Base-by-base conservation (phyloP, 2,888 invertebrate species). In the Rhabditoides inermis region DNA sequence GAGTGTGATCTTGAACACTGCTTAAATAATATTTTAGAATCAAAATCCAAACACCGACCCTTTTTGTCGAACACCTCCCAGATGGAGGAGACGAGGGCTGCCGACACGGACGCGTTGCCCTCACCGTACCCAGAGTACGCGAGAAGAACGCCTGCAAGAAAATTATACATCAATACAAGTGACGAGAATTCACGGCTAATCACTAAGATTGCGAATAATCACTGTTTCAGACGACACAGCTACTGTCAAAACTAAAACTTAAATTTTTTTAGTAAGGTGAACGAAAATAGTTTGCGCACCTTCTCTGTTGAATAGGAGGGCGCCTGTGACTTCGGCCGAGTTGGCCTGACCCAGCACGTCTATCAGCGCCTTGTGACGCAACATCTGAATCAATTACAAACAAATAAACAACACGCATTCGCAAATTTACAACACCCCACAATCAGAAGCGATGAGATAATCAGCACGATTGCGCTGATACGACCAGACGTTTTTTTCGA, bases 301-400 rank as follows among this genome's bases (percentile, higher is more conserved):
- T 40, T 64, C 64, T 39, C 58, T 52, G 41, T 61, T 62, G 56
- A 63, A 62, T 7, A 67, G 61, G 48, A 63, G 50, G 6, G 67
- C 53, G 7, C 63, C 63, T 27, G 52, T 51, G 26, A 64, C 56
- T 7, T 57, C 67, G 30, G 45, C 51, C 3, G 64, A 58, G 51
- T 67, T 68, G 42, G 63, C 68, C 49, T 65, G 62, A 20, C 60
- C 61, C 36, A 68, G 56, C 30, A 65, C 64, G 25, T 64, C 60
- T 10, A 60, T 55, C 45, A 68, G 49, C 2, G 64, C 62, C 48
- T 64, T 63, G 30, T 64, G 65, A 30, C 56, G 59, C 46, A 68
- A 47, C 65, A 68, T 68, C 49, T 57, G 28, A 10, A 37, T 23
- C 2, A 3, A 35, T 27, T 20, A 18, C 4, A 44, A 44, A 25